Evolutionary conservation across 2,797 vertebrate species (phyloP).

Genomic region (Pantherophis vulpinus): DNA sequence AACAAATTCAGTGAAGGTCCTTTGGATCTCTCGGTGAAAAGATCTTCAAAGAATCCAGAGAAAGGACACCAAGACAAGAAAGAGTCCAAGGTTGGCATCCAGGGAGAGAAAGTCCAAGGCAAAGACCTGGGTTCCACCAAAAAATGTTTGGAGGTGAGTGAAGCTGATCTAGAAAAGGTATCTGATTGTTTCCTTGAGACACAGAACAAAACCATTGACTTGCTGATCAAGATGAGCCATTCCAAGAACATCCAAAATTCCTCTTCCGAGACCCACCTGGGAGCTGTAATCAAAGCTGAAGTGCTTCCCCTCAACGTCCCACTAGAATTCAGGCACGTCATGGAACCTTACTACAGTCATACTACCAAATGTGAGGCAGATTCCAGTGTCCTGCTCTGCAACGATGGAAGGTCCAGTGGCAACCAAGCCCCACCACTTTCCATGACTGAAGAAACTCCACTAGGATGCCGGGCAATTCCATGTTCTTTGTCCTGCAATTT

Average conservation of each 20-base stretch:
- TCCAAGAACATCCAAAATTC: slow-evolving; percentile 44
- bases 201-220: slow-evolving; percentile 81
- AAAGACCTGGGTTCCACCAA: slow-evolving; percentile 41
- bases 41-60: slow-evolving; percentile 50
- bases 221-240: slow-evolving; percentile 83
- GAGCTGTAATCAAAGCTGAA: slow-evolving; percentile 72
- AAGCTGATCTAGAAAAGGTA: slow-evolving; percentile 29
- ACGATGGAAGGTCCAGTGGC: slow-evolving; percentile 69
- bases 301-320: slow-evolving; percentile 69
- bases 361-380: slow-evolving; percentile 97
- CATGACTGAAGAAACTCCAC: slow-evolving; percentile 50
- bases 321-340: slow-evolving; percentile 68
- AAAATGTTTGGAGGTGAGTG: not conserved
- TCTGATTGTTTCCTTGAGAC: slow-evolving; percentile 68
- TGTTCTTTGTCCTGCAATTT: slow-evolving; percentile 75
- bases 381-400: slow-evolving; percentile 89
- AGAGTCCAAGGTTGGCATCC: slow-evolving; percentile 37
- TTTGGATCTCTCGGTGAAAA: slow-evolving; percentile 90
- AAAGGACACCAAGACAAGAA: slow-evolving; percentile 56
- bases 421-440: slow-evolving; percentile 58
- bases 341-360: slow-evolving; percentile 77
- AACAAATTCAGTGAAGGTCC: slow-evolving; percentile 80
- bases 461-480: slow-evolving; percentile 53
- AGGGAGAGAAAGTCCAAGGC: slow-evolving; percentile 17
- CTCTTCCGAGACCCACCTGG: slow-evolving; percentile 54